phyloP scores from a whole-genome alignment of 2,888 invertebrate genomes.

The Ramazzottius varieornatus region DNA sequence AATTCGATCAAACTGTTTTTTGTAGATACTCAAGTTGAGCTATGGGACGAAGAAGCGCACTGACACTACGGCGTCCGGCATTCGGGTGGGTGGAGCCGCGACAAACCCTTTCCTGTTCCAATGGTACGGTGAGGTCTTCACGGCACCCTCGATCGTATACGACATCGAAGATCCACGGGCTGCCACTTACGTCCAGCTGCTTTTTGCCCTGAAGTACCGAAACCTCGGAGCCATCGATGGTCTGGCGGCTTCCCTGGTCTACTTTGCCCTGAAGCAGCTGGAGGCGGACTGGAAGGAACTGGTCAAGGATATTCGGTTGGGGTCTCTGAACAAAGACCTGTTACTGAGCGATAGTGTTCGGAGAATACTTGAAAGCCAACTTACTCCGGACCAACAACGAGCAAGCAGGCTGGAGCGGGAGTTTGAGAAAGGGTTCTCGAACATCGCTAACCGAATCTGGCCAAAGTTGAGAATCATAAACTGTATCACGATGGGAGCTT shows the following conservation, averaged over 20 bases:
- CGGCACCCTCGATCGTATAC: background rate
- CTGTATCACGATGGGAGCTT: slow-evolving; percentile 11
- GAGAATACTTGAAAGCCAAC: background rate
- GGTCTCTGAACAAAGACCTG: background rate
- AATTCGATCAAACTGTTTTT: background rate
- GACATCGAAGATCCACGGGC: slow-evolving; percentile 9
- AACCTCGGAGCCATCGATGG: slow-evolving; percentile 10
- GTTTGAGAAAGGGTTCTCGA: background rate
- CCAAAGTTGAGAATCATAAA: slow-evolving; percentile 9
- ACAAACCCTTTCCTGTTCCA: no score
- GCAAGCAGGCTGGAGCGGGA: background rate
- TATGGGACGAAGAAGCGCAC: background rate
- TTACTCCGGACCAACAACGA: slow-evolving; percentile 1
- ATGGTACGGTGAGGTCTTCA: background rate
- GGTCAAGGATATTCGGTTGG: background rate
- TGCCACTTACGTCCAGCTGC: slow-evolving; percentile 11
- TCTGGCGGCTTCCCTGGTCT: slow-evolving; percentile 11
- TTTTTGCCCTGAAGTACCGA: slow-evolving; percentile 10
- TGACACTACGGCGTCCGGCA: background rate
- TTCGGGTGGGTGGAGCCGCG: no score
- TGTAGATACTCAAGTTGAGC: background rate
- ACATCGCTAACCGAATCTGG: slow-evolving; percentile 11
- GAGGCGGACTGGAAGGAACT: slow-evolving; percentile 9
- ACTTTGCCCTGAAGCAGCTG: slow-evolving; percentile 10
- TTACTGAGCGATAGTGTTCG: background rate